Percentiles rank a stretch among this genome's conserved stretches.
Conservation (phyloP, 2,797 vertebrate genomes). For the Syncerus caffer region DNA sequence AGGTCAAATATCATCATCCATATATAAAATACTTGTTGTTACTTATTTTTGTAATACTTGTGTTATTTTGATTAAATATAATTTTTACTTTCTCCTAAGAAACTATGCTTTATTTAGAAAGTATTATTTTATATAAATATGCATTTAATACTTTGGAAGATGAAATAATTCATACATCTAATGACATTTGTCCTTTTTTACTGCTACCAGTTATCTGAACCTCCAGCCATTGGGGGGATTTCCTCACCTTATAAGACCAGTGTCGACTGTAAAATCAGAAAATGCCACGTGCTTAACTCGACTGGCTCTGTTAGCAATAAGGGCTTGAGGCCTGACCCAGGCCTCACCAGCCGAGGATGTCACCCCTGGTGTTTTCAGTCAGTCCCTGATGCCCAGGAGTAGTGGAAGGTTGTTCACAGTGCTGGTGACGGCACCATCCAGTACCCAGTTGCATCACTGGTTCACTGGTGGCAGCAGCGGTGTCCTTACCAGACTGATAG, state of each 20-base stretch:
- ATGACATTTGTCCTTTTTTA: neutral
- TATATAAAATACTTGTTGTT: neutral
- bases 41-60: constrained; percentile 18
- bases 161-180: neutral
- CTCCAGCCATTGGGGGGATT: neutral
- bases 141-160: neutral
- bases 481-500: neutral
- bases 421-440: neutral
- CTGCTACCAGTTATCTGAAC: neutral
- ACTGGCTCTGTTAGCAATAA: neutral
- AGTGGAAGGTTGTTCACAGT: neutral
- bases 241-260: neutral
- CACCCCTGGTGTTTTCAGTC: neutral
- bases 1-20: neutral
- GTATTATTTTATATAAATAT: neutral
- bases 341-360: neutral
- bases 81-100: neutral
- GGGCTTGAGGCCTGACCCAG: neutral
- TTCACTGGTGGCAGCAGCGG: neutral
- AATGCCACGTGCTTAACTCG: neutral
- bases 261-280: constrained; percentile 5
- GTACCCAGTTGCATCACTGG: neutral
- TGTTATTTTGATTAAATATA: constrained; percentile 4
- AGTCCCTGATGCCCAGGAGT: neutral
- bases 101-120: constrained; percentile 17